Conservation (phyloP, 2,113 vertebrate genomes). For the Urocolius indicus region DNA sequence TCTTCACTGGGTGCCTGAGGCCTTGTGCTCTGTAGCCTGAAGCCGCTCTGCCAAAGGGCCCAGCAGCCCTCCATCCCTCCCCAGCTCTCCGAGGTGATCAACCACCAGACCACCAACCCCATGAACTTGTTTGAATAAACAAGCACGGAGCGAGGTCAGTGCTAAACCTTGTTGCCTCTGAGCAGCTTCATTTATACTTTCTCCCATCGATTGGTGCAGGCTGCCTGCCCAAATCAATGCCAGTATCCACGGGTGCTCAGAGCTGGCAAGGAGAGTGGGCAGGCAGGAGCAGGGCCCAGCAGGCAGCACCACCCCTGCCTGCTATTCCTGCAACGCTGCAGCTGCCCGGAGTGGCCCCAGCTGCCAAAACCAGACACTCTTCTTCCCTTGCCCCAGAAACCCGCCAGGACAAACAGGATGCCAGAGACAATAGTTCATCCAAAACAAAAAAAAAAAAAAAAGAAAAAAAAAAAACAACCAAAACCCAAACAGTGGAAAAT, state of each 20-base stretch:
- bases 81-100: accelerated
- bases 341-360: neutral
- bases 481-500: neutral
- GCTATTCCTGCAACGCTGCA: neutral
- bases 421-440: neutral
- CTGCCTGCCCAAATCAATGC: neutral
- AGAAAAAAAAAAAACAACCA: neutral
- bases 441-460: accelerated
- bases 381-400: neutral
- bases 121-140: accelerated
- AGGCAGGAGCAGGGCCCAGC: neutral
- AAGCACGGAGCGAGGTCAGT: accelerated
- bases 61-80: accelerated
- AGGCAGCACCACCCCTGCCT: neutral
- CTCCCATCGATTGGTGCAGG: accelerated
- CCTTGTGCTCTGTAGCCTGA: neutral
- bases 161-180: accelerated
- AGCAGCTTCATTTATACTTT: neutral
- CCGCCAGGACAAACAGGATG: neutral
- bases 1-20: accelerated
- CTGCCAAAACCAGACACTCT: neutral
- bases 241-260: accelerated
- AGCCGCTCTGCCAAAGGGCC: neutral
- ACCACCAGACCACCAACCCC: accelerated
- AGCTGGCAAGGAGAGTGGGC: neutral